Conservation (phyloP, 2,113 vertebrate genomes). For the Gobiocypris rarus region DNA sequence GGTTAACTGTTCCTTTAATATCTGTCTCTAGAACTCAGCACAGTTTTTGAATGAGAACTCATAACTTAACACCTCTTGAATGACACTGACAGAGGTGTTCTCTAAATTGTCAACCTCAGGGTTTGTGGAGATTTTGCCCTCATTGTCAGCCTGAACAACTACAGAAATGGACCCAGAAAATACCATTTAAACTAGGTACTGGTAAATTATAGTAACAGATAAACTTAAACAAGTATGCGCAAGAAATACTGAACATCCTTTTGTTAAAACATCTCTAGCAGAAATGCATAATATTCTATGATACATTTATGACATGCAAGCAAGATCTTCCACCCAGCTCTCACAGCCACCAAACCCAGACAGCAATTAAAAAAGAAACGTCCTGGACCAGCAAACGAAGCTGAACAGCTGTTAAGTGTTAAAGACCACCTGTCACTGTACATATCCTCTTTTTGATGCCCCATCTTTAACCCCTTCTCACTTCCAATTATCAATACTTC, state of each 20-base stretch:
- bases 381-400: not conserved
- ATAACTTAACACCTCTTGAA: not conserved
- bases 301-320: not conserved
- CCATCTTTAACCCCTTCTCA: not conserved
- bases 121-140: not conserved
- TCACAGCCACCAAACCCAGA: slow-evolving; percentile 20
- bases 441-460: slow-evolving; percentile 25
- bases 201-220: not conserved
- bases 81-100: not conserved
- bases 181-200: not conserved
- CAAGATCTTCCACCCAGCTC: not conserved
- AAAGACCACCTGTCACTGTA: slow-evolving; percentile 54
- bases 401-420: slow-evolving; percentile 37
- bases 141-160: not conserved
- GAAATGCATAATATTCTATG: not conserved
- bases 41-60: not conserved
- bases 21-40: not conserved
- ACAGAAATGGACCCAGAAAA: not conserved
- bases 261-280: not conserved
- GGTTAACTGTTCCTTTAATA: not conserved
- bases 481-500: slow-evolving; percentile 39
- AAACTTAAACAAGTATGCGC: not conserved
- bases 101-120: not conserved
- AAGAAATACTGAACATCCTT: not conserved
- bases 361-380: slow-evolving; percentile 20